phyloP scores from a whole-genome alignment of 2,113 vertebrate genomes.

The Grammomys surdaster region DNA sequence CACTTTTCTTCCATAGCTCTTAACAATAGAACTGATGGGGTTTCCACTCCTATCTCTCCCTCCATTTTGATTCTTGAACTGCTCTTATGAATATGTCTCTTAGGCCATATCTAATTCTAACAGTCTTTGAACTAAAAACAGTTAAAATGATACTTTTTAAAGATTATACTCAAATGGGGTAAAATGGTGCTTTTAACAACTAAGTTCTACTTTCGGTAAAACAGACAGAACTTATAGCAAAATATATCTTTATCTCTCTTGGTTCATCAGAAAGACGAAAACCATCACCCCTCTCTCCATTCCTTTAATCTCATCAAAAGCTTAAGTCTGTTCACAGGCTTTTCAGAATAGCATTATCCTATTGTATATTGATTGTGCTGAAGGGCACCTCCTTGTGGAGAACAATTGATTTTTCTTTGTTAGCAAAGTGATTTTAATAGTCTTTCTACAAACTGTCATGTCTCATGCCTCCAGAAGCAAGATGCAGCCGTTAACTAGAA shows the following conservation, averaged over 20 bases:
- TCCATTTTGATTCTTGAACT: slow-evolving; percentile 39
- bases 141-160: slow-evolving; percentile 43
- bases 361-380: slow-evolving; percentile 84
- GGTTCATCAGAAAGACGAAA: slow-evolving; percentile 71
- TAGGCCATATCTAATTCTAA: not conserved
- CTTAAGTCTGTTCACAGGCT: slow-evolving; percentile 78
- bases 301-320: slow-evolving; percentile 81
- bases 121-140: slow-evolving; percentile 37
- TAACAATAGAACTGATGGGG: not conserved
- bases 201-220: slow-evolving; percentile 13
- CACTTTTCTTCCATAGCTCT: slow-evolving; percentile 43
- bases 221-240: slow-evolving; percentile 56
- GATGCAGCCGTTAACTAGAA: slow-evolving; percentile 77
- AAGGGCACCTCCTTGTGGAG: slow-evolving; percentile 87
- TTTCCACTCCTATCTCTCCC: not conserved
- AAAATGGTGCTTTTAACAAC: not conserved
- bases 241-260: slow-evolving; percentile 77
- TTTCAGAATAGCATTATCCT: slow-evolving; percentile 77
- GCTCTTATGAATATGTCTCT: not conserved
- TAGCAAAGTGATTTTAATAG: slow-evolving; percentile 87
- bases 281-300: slow-evolving; percentile 60
- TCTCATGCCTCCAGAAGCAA: slow-evolving; percentile 81
- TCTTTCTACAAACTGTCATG: slow-evolving; percentile 83
- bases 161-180: not conserved
- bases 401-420: slow-evolving; percentile 87